Evolutionary conservation across 2,888 invertebrate species (phyloP).

Genomic region (Thera britannica): DNA sequence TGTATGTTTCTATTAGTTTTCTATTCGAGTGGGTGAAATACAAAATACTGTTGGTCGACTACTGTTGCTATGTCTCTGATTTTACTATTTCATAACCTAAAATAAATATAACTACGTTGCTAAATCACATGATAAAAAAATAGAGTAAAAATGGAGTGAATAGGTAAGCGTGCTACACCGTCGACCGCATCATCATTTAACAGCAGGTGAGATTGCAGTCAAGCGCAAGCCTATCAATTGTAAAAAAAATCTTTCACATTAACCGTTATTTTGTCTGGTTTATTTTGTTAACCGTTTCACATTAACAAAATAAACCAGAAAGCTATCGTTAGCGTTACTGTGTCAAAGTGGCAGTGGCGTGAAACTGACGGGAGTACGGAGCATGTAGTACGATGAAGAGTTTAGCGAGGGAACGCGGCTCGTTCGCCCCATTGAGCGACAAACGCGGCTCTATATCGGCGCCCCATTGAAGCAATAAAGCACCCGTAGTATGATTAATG

Average conservation of each 20-base stretch:
- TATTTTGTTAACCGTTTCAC: neutral
- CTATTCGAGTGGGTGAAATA: neutral
- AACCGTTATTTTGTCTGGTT: too few relatives aligned
- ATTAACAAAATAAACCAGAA: slow-evolving; percentile 5
- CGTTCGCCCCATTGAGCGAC: slow-evolving; percentile 56
- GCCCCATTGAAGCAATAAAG: slow-evolving; percentile 76
- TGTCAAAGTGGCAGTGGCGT: slow-evolving; percentile 13
- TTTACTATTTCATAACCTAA: too few relatives aligned
- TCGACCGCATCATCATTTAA: too few relatives aligned
- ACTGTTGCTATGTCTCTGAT: too few relatives aligned
- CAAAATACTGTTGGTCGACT: neutral
- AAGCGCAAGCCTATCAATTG: too few relatives aligned
- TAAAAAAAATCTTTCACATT: too few relatives aligned
- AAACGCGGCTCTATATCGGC: slow-evolving; percentile 59
- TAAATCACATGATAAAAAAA: too few relatives aligned
- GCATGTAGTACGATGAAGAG: slow-evolving; percentile 22
- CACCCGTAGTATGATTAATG: slow-evolving; percentile 76
- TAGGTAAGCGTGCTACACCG: too few relatives aligned
- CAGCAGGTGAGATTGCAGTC: too few relatives aligned
- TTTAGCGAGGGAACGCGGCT: slow-evolving; percentile 27
- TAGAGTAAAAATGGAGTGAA: too few relatives aligned
- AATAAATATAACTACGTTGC: neutral
- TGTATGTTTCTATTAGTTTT: neutral
- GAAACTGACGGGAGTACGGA: slow-evolving; percentile 28
- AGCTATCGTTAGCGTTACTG: neutral